Evolutionary conservation across 1,140 invertebrate species (phyloP), one percentile per base, ranked within the genome.

Genomic region (Apocrypta bakeri): DNA sequence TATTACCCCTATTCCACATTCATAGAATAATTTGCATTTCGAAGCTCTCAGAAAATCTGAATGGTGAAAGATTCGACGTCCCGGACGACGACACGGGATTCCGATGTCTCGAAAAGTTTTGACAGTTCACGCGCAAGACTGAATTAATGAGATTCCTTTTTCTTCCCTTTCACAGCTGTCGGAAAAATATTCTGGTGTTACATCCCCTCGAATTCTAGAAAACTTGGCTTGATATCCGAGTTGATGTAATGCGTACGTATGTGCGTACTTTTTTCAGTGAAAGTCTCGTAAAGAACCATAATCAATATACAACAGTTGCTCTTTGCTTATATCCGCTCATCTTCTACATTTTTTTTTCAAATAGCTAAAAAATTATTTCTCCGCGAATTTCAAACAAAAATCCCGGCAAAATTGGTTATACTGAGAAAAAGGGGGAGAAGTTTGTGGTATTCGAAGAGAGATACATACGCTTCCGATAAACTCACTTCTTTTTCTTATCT

Each of bases 61-160:
- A 76, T 71, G 74, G 64, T 12, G 27, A 25, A 29, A 76, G 48
- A 25, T n/a, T 48, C 68, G 71, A 61, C 24, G 56, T 56, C 48
- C 48, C 48, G 48, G 48, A 56, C 40, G 12, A 7, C 40, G 40
- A 42, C 40, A 31, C 40, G 78, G 84, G 84, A 86, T 87, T 85
- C 85, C 85, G 80, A 87, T 85, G 85, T 86, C 86, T 85, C 79
- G 84, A 86, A 88, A 90, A 89, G 85, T 89, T 90, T 89, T 87
- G 87, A 89, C 86, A 84, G 75, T 84, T 73, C 48, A 68, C 66
- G 82, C 86, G 33, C 66, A 68, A 85, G 78, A 29, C 71, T 78
- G 87, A 89, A 91, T 90, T 91, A 91, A 90, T 90, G 88, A 88
- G 88, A 90, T 90, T 91, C 87, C 86, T 88, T 88, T 89, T 86